phyloP scores from a whole-genome alignment of 2,113 vertebrate species.

The Phalacrocorax pelagicus region DNA sequence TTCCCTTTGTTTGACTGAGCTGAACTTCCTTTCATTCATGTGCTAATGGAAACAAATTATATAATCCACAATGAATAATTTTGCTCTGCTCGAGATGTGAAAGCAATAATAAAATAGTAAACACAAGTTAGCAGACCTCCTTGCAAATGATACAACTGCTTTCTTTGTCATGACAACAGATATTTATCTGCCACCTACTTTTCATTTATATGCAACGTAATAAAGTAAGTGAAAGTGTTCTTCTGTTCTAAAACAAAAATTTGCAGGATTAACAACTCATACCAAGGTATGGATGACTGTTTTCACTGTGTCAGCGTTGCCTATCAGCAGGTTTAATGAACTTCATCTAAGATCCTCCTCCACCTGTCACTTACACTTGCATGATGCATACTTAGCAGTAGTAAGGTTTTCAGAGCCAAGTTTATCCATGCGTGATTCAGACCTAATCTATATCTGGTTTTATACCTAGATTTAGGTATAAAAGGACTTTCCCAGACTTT shows the following conservation, averaged over 20 bases:
- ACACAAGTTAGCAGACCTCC: slow-evolving; percentile 29
- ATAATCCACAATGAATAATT: slow-evolving; percentile 56
- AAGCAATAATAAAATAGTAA: slow-evolving; percentile 57
- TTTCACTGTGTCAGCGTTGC: background rate
- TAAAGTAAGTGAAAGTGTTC: background rate
- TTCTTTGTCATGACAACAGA: slow-evolving; percentile 50
- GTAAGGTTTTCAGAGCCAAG: background rate
- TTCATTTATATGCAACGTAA: slow-evolving; percentile 43
- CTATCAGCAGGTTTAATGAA: background rate
- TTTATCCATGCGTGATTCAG: background rate
- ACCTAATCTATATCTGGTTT: background rate
- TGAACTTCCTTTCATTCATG: slow-evolving; percentile 53
- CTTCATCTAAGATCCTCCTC: background rate
- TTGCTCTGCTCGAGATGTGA: slow-evolving; percentile 25
- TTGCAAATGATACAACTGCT: slow-evolving; percentile 39
- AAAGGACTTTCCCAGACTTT: background rate
- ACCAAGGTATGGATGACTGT: background rate
- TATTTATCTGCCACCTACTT: slow-evolving; percentile 35
- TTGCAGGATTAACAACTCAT: background rate
- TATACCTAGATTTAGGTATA: background rate
- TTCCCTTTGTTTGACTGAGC: slow-evolving; percentile 21
- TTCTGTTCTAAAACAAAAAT: background rate
- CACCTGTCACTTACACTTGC: background rate
- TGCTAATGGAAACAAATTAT: slow-evolving; percentile 30
- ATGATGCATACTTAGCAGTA: background rate